Base-by-base conservation (phyloP, 2,113 vertebrate species). In the Antennarius striatus region DNA sequence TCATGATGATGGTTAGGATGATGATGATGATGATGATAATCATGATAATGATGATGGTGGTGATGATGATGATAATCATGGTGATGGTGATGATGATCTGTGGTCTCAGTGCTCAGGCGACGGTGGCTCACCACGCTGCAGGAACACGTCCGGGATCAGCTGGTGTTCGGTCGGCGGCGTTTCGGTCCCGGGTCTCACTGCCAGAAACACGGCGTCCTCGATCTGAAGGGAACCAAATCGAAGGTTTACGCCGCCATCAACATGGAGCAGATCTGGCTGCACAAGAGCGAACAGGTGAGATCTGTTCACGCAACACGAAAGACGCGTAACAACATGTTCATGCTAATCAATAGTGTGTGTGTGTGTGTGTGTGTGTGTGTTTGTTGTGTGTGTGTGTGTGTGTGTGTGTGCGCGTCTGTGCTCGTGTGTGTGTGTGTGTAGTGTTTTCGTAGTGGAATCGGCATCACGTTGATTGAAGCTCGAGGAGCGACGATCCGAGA, bases 261-360 rank as follows among this genome's bases (percentile, higher is more conserved):
- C 84, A 93, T 93, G 0, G 95, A 97, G 0, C 94, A 96, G 89
- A 91, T 99, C 88, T 98, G 97, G 84, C 78, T 99, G n/a, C 94
- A 98, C 91, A 99, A 99, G 92, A 98, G 91, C 0, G 95, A 99
- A 45, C 96, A 98, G 96, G 98, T 99, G 82, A 6, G 3, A 32
- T 5, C 8, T 22, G 22, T 22, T 22, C 22, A 22, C 22, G 22
- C 22, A 22, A 22, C 22, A 22, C 22, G 22, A 22, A 22, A 22
- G 22, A 22, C 22, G 2, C 2, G 22, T 22, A 22, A 22, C 22
- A 22, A 22, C 22, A 22, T 22, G 22, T 22, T 22, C 22, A 3
- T 36, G 32, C 32, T 7, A 5, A 7, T 36, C 2, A 22, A 22
- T 22, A 22, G 32, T 36, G 32, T 36, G 32, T 36, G 32, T 36